These are phyloP conservation scores for Sarotherodon lohbergeri DNA, from an alignment of 2,113 vertebrate genomes.

Conservation along the genomic window DNA sequence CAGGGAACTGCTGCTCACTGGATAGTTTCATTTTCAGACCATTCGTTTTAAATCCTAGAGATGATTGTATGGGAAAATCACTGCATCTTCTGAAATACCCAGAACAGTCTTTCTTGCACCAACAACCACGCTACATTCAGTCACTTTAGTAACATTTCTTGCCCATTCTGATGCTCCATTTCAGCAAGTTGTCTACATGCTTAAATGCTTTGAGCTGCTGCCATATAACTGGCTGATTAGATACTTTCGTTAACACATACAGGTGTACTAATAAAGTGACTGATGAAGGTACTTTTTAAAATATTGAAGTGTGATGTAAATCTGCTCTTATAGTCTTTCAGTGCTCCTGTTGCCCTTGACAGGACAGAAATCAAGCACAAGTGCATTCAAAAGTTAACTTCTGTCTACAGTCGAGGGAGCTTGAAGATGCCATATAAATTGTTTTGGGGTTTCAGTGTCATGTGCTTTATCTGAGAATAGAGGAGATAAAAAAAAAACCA, in stretches of 20 bases:
- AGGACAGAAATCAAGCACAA: neutral
- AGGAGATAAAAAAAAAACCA: conserved; percentile 28
- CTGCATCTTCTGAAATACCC: neutral
- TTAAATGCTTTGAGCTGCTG: neutral
- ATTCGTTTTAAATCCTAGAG: neutral
- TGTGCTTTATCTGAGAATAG: conserved; percentile 18
- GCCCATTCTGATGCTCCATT: neutral
- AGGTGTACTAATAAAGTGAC: neutral
- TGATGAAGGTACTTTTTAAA: neutral
- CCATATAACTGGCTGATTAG: neutral
- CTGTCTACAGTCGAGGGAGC: neutral
- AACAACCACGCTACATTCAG: neutral
- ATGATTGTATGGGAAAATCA: neutral
- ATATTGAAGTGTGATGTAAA: neutral
- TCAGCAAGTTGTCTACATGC: neutral
- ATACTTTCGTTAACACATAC: neutral
- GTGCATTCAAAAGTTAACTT: conserved; percentile 6
- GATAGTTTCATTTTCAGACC: neutral
- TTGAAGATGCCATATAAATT: conserved; percentile 22
- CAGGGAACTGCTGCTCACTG: neutral
- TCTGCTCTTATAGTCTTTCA: neutral
- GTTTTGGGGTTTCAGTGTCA: conserved; percentile 37
- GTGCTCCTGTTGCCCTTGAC: neutral
- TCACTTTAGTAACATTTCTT: neutral
- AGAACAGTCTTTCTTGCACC: neutral